phyloP scores from a whole-genome alignment of 2,797 vertebrate genomes.

The Neoniphon sammara region DNA sequence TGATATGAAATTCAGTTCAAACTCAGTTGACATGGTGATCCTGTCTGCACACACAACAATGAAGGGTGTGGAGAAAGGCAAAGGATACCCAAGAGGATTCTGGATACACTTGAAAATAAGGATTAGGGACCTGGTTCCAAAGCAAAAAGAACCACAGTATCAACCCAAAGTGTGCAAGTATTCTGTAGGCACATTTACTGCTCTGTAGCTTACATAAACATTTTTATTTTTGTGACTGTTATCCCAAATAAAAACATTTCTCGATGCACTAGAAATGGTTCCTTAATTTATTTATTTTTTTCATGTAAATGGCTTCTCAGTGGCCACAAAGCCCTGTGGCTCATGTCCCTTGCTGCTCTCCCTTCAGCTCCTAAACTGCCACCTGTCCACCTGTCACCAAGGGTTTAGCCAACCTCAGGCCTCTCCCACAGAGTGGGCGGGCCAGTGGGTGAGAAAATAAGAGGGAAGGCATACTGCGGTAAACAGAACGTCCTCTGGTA shows the following conservation, averaged over 20 bases:
- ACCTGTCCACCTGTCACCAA: conserved; percentile 74
- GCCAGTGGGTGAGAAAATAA: conserved; percentile 80
- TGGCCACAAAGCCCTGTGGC: not conserved
- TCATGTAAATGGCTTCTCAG: not conserved
- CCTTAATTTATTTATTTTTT: conserved; percentile 33
- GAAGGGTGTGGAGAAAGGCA: not conserved
- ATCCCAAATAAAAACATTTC: conserved; percentile 3
- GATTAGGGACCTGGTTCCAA: no score
- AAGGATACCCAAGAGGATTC: not conserved
- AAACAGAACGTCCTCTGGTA: conserved; percentile 64
- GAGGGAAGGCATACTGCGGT: conserved; percentile 74
- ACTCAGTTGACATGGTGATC: not conserved
- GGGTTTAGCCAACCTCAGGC: conserved; percentile 54
- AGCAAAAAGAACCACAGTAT: not conserved
- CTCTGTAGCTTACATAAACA: not conserved
- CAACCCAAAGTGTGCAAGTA: not conserved
- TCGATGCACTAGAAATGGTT: conserved; percentile 5
- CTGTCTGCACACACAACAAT: no score
- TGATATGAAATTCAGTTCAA: not conserved
- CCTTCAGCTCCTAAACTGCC: conserved; percentile 35
- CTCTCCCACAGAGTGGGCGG: conserved; percentile 68
- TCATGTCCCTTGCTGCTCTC: not conserved
- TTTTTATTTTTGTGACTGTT: not conserved
- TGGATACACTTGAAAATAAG: not conserved
- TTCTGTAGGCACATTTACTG: not conserved